phyloP scores from a whole-genome alignment of 2,797 vertebrate genomes.

The Tamandua tetradactyla region DNA sequence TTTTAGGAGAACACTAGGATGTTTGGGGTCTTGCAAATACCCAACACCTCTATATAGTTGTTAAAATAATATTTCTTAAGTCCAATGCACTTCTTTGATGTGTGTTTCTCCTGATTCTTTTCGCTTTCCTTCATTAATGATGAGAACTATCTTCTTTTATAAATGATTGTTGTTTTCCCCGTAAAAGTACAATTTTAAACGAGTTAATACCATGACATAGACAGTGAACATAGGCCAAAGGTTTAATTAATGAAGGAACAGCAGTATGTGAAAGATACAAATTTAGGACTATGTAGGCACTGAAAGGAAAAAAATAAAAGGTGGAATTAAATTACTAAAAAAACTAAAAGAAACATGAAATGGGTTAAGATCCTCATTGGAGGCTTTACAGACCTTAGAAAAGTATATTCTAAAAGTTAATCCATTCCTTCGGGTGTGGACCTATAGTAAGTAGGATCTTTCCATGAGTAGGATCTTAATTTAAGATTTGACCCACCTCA shows the following conservation, averaged over 20 bases:
- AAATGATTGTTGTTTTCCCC: background rate
- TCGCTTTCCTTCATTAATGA: background rate
- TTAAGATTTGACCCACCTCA: too few relatives aligned
- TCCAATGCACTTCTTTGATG: background rate
- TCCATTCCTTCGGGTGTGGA: too few relatives aligned
- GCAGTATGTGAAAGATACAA: background rate
- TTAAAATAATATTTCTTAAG: background rate
- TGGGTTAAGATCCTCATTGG: background rate
- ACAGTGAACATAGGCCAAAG: background rate
- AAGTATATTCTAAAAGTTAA: too few relatives aligned
- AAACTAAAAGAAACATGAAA: background rate
- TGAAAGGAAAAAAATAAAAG: background rate
- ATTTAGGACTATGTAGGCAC: background rate
- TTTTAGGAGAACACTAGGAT: background rate
- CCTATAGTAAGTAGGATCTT: too few relatives aligned
- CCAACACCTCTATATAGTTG: background rate
- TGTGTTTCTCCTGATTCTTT: background rate
- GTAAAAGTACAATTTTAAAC: background rate
- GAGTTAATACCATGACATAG: background rate
- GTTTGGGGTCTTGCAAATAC: background rate
- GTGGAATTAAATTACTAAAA: background rate
- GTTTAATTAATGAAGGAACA: background rate
- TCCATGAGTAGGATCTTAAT: too few relatives aligned
- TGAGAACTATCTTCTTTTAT: background rate
- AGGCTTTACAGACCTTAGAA: too few relatives aligned